Conservation (phyloP, 2,888 invertebrate genomes). For the Orthosia gothica region DNA sequence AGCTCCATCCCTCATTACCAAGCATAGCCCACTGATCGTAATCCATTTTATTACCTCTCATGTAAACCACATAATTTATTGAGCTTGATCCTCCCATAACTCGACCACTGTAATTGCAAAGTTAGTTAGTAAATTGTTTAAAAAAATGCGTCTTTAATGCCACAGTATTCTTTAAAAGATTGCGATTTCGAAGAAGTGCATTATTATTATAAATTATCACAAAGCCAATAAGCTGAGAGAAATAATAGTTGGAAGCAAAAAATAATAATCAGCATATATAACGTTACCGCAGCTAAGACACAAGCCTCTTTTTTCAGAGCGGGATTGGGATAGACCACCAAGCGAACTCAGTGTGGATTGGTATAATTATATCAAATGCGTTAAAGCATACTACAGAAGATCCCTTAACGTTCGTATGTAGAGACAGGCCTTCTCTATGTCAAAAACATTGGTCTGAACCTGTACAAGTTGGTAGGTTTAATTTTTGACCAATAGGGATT, state of each 20-base stretch:
- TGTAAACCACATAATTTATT: slow-evolving; percentile 93
- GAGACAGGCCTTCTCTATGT: neutral
- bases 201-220: neutral
- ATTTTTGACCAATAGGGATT: neutral
- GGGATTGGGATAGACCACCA: too few relatives aligned
- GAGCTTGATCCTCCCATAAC: slow-evolving; percentile 94
- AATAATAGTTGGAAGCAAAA: neutral
- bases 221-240: neutral
- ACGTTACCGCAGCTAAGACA: neutral
- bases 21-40: slow-evolving; percentile 93
- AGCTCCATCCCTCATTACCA: slow-evolving; percentile 93
- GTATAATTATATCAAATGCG: neutral
- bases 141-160: neutral
- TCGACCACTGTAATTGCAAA: slow-evolving; percentile 88
- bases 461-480: neutral
- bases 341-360: too few relatives aligned
- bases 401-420: neutral
- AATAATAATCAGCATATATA: neutral
- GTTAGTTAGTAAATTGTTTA: slow-evolving; percentile 8
- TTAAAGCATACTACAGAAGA: neutral
- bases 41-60: slow-evolving; percentile 92
- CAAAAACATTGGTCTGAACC: neutral
- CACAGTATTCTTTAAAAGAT: neutral
- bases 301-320: neutral
- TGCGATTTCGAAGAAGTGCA: neutral